Evolutionary conservation across 2,797 vertebrate genomes (phyloP), one percentile per base, ranked within the genome.

Genomic region (Borostomias antarcticus): DNA sequence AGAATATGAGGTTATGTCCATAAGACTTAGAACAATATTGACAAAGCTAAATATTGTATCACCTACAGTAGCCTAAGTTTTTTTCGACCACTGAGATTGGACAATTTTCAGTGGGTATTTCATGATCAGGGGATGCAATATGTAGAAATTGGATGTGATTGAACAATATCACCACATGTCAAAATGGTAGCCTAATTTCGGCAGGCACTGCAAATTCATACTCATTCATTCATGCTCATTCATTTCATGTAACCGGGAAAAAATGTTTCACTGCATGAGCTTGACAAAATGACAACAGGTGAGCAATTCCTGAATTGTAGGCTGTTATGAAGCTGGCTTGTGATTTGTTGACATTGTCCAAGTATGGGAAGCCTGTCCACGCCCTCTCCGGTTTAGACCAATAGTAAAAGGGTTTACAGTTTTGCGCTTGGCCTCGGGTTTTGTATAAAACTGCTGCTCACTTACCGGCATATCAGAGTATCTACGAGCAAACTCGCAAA

Each of bases 331-430:
- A 48, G 37, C 9, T 48, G 10, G 19, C 13, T 25, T 11, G 30
- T 48, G 45, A 66, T 45, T 57, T 23, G 56, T 58, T 66, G 56
- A 37, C 65, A 59, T 60, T 67, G 47, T 60, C 65, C 32, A 5
- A 29, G 33, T 29, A 10, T 17, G 35, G 66, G 17, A 40, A 56
- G 64, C 37, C 51, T 50, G 30, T 35, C 13, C 56, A 29, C 45
- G 45, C 68, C 68, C 45, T 40, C 1, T 29, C 37, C 19, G 26
- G 17, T 58, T 40, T 69, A 48, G 25, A 58, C 68, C 68, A 69
- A 69, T 69, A 35, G 43, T 11, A 50, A 47, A 33, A 21, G 17
- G 17, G 10, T 50, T 37, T 3, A 19, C 4, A 5, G 1, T 28
- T 33, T 37, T 51, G 21, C 60, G 37, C 28, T 53, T 10, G 28